Conservation (phyloP, 1,140 invertebrate species). For the Melitaea cinxia region DNA sequence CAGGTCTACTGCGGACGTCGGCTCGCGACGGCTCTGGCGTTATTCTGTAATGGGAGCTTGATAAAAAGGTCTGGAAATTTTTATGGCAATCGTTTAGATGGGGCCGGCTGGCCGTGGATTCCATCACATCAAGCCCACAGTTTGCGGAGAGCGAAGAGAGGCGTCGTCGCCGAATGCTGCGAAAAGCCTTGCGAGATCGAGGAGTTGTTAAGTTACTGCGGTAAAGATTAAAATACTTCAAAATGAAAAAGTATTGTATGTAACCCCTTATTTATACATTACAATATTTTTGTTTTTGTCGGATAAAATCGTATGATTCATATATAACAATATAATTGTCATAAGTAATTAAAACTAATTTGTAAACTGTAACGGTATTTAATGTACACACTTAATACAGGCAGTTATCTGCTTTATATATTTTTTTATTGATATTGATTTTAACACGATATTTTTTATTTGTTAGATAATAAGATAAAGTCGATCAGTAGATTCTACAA, state of each 20-base stretch:
- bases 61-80: conserved; percentile 19
- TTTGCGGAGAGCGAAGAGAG: conserved; percentile 17
- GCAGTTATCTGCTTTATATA: no score
- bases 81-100: not conserved
- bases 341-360: not conserved
- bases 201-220: conserved; percentile 30
- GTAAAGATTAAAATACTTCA: not conserved
- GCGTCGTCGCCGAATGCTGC: conserved; percentile 26
- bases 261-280: no score
- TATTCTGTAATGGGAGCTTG: conserved; percentile 22
- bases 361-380: no score
- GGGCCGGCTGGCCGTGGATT: conserved; percentile 28
- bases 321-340: not conserved
- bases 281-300: no score
- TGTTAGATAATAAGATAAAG: no score
- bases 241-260: not conserved
- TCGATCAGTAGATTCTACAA: no score
- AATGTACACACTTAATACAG: no score
- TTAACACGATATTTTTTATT: no score
- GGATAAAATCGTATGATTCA: no score
- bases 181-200: conserved; percentile 28
- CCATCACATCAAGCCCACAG: conserved; percentile 14
- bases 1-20: conserved; percentile 30
- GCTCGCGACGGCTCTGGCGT: conserved; percentile 20
- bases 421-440: no score